Base-by-base conservation (phyloP, 2,797 vertebrate species). In the Chanos chanos region DNA sequence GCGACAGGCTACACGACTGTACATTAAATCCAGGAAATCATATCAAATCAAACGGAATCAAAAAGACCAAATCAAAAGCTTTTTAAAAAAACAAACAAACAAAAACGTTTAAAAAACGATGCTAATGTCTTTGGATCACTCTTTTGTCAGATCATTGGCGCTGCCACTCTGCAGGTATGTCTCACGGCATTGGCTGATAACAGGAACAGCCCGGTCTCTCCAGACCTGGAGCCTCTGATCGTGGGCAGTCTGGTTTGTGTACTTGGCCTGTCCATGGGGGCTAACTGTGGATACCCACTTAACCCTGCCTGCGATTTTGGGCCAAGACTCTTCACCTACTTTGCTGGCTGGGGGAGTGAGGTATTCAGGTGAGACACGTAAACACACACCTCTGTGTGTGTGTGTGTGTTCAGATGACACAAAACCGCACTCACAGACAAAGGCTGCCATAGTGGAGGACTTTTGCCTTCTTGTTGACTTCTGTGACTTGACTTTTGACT, bases 271-370 rank as follows among this genome's bases (percentile, higher is more conserved):
- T 86, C 89, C 0, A 90, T 91, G 89, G 89, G 89, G 12, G 87
- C 84, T 15, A 91, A 91, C 83, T 79, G 86, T 1, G 89, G 90
- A 37, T 91, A 91, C 21, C 83, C 90, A 66, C 66, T 91, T 27
- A 91, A 91, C 81, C 90, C 90, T 0, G 89, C 90, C 40, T 77
- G 89, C 25, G 90, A 91, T 53, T 49, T 91, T 1, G 89, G 89
- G 8, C 90, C 90, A 8, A 79, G 89, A 2, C 15, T 91, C 40
- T 88, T 87, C 61, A 81, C 83, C 0, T 89, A 56, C 64, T 22
- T 85, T 0, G 83, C 79, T 0, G 90, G 90, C 53, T 90, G 89
- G 89, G 89, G 89, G 9, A 54, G 0, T 0, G 81, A 91, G 0
- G 90, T 91, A 13, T 91, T 91, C 74, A 84, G n/a, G 90, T 91